phyloP scores from a whole-genome alignment of 2,888 invertebrate genomes.

The Diarsia dahlii region DNA sequence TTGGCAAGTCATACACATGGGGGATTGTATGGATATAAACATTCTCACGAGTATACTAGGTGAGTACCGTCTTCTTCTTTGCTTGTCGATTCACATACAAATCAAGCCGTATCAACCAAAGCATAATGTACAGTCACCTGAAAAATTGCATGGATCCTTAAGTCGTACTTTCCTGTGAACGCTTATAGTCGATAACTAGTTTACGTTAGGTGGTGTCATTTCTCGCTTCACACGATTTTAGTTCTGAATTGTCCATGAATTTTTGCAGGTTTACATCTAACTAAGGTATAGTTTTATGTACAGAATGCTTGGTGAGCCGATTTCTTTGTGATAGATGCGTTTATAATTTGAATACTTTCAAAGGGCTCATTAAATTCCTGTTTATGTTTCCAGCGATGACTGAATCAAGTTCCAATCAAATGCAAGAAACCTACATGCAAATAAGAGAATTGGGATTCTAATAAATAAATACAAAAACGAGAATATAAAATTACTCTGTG shows the following conservation, averaged over 20 bases:
- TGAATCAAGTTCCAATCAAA: background rate
- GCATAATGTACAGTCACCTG: too few species aligned
- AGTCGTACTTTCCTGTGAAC: too few species aligned
- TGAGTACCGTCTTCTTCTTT: conserved; percentile 6
- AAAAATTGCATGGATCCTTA: too few species aligned
- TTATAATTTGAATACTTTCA: background rate
- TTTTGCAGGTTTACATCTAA: too few species aligned
- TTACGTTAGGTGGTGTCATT: too few species aligned
- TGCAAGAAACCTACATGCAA: background rate
- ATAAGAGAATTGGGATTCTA: background rate
- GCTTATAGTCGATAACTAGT: too few species aligned
- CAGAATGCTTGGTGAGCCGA: too few species aligned
- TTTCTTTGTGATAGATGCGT: background rate
- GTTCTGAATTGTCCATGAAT: too few species aligned
- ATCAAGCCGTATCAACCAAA: background rate
- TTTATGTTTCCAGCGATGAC: background rate
- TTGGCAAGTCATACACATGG: conserved; percentile 28
- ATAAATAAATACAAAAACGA: background rate
- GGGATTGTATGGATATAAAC: conserved; percentile 9
- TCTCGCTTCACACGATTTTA: too few species aligned
- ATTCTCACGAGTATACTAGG: accelerated
- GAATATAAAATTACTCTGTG: background rate
- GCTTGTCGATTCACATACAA: background rate
- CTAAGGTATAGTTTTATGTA: too few species aligned
- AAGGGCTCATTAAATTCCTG: background rate